phyloP scores from a whole-genome alignment of 2,113 vertebrate species.

The Dipodomys spectabilis region DNA sequence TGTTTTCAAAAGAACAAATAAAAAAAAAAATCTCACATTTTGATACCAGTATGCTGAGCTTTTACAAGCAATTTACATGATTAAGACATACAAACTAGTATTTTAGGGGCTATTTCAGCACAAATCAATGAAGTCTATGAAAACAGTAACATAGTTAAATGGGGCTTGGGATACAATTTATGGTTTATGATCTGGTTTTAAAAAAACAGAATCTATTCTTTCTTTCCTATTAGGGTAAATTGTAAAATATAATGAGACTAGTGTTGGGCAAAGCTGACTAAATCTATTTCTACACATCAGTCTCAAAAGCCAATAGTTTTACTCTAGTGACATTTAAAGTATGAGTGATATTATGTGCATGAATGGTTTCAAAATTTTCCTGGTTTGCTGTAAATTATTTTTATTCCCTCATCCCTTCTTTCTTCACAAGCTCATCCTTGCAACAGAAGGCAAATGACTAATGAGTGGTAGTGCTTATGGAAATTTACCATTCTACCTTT shows the following conservation, averaged over 20 bases:
- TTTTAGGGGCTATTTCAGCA: not conserved
- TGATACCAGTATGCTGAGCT: not conserved
- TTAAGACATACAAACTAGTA: not conserved
- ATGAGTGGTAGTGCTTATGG: not conserved
- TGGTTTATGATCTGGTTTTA: constrained; percentile 30
- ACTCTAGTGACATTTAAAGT: constrained; percentile 3
- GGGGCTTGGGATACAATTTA: not conserved
- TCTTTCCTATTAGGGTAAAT: not conserved
- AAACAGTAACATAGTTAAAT: constrained; percentile 43
- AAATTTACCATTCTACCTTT: not conserved
- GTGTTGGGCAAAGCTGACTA: not conserved
- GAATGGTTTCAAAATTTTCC: not conserved
- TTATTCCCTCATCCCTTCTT: not conserved
- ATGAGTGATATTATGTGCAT: not conserved
- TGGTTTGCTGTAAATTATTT: not conserved
- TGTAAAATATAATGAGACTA: not conserved
- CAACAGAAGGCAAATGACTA: not conserved
- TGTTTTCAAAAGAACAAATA: constrained; percentile 6
- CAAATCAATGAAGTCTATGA: constrained; percentile 22
- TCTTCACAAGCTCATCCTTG: not conserved
- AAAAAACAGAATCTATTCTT: constrained; percentile 20
- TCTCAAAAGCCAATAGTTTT: not conserved
- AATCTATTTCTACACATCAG: constrained; percentile 13
- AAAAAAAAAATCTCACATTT: constrained; percentile 44
- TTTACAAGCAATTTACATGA: constrained; percentile 12